A percentile compares a stretch with the other conserved stretches of the same genome.
These are phyloP conservation scores for Prosopocoilus inquinatus DNA, from an alignment of 2,888 invertebrate genomes.

Conservation along the genomic window DNA sequence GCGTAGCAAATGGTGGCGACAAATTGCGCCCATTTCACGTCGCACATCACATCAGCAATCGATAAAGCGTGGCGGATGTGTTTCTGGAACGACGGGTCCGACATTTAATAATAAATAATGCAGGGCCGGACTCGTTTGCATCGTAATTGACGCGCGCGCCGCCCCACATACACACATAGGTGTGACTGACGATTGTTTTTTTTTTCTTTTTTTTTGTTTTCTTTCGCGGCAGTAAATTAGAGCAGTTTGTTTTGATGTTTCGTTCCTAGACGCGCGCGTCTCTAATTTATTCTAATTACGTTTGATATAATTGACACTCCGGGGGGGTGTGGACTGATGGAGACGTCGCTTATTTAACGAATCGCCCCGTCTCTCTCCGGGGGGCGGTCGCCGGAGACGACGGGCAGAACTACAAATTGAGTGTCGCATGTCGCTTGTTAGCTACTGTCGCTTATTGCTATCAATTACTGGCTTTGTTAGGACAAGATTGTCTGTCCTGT, in stretches of 20 bases:
- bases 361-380: conserved; percentile 22
- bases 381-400: conserved; percentile 15
- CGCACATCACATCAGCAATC: neutral
- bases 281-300: conserved; percentile 23
- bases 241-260: no score
- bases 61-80: neutral
- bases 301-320: conserved; percentile 24
- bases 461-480: conserved; percentile 41
- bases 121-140: neutral
- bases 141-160: neutral
- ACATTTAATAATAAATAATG: neutral
- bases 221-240: no score
- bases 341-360: conserved; percentile 27
- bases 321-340: conserved; percentile 22
- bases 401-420: conserved; percentile 31
- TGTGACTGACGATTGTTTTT: no score
- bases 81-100: neutral
- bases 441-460: conserved; percentile 40
- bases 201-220: neutral
- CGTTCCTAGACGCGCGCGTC: no score
- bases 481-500: conserved; percentile 34
- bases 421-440: conserved; percentile 41
- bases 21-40: neutral
- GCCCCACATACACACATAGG: no score
- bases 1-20: neutral